phyloP scores from a whole-genome alignment of 2,797 vertebrate species.

The Chelmon rostratus region DNA sequence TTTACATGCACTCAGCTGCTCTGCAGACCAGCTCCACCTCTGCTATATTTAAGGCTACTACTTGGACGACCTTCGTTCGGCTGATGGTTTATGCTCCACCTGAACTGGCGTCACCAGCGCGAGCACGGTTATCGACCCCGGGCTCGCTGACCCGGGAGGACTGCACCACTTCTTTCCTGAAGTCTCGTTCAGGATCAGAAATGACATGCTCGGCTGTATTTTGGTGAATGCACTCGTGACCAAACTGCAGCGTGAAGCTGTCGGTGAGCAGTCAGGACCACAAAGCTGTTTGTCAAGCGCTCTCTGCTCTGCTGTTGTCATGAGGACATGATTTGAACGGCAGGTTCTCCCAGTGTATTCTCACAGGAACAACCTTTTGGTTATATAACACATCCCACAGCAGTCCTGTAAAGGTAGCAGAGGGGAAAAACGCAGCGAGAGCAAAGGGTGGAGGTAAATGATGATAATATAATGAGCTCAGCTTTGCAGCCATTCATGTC shows the following conservation, averaged over 20 bases:
- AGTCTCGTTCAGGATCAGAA: conserved; percentile 15
- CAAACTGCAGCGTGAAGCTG: not conserved
- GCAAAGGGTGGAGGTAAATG: conserved; percentile 18
- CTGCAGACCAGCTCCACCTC: too few relatives aligned
- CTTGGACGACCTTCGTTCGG: too few relatives aligned
- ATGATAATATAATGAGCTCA: conserved; percentile 30
- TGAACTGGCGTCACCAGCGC: too few relatives aligned
- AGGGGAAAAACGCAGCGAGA: not conserved
- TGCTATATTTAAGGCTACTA: too few relatives aligned
- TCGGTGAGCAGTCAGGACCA: not conserved
- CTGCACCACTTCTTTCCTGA: not conserved
- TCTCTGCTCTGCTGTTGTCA: conserved; percentile 22
- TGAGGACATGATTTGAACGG: conserved; percentile 38
- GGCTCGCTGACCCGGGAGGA: not conserved
- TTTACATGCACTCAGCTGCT: too few relatives aligned
- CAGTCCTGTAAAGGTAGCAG: not conserved
- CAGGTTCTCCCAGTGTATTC: conserved; percentile 28
- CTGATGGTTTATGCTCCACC: too few relatives aligned
- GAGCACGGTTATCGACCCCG: too few relatives aligned
- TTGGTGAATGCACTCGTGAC: not conserved
- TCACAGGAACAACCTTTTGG: conserved; percentile 18
- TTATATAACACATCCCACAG: conserved; percentile 52
- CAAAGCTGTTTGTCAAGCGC: not conserved
- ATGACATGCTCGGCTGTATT: not conserved
- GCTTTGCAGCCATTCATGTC: conserved; percentile 21